These are phyloP conservation scores for Gymnorhina tibicen DNA, from an alignment of 2,113 vertebrate species.

Conservation along the genomic window DNA sequence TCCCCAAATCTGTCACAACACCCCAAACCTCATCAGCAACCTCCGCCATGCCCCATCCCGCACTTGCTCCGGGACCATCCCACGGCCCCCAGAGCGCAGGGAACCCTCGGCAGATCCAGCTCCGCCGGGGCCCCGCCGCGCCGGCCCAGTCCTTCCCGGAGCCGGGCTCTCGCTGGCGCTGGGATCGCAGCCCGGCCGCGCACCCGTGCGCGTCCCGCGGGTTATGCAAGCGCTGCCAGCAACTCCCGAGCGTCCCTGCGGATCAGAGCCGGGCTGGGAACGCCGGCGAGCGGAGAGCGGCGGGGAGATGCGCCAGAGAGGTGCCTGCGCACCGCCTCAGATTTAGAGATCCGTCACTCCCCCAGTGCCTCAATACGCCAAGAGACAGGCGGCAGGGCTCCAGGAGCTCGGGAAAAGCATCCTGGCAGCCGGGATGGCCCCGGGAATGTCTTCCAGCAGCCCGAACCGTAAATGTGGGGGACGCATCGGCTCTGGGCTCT, in stretches of 20 bases:
- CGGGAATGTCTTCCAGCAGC: neutral
- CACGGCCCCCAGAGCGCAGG: fast-evolving
- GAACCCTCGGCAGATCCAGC: neutral
- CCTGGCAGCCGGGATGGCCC: fast-evolving
- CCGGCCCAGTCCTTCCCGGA: fast-evolving
- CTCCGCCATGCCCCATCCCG: neutral
- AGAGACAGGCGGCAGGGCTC: neutral
- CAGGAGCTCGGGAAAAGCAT: neutral
- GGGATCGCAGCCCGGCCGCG: neutral
- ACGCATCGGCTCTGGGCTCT: neutral
- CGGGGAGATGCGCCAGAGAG: neutral
- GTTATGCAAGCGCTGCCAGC: neutral
- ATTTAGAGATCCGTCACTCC: neutral
- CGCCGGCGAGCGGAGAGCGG: neutral
- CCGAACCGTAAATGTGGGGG: fast-evolving
- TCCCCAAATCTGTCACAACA: neutral
- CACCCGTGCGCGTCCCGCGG: fast-evolving
- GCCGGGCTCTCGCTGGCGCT: fast-evolving
- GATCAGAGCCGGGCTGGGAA: neutral
- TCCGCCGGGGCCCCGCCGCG: fast-evolving
- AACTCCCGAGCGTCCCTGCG: neutral
- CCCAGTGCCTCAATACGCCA: fast-evolving
- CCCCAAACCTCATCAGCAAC: neutral
- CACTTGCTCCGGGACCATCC: neutral
- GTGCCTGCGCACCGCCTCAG: neutral